Conservation (phyloP, 2,888 invertebrate genomes). For the Drosophila seclusa region DNA sequence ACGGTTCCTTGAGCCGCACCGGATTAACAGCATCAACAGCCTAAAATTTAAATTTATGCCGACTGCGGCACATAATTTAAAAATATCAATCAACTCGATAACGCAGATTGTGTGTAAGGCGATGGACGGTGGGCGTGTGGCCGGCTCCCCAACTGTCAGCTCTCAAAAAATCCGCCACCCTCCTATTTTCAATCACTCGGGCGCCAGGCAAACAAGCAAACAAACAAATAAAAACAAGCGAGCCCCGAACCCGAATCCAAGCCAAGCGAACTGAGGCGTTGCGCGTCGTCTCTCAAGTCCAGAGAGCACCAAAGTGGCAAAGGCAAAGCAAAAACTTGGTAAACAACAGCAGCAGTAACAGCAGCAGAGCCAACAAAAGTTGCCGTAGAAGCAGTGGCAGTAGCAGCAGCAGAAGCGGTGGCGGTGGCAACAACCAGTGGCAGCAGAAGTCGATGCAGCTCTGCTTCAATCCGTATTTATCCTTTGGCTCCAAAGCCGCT, state of each 20-base stretch:
- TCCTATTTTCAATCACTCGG: not conserved
- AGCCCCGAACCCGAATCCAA: conserved; percentile 40
- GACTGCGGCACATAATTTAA: conserved; percentile 80
- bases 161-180: not conserved
- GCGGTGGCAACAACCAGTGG: conserved; percentile 20
- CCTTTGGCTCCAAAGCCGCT: conserved; percentile 60
- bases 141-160: not conserved
- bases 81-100: conserved; percentile 80
- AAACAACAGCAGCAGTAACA: conserved; percentile 62
- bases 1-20: conserved; percentile 58
- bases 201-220: conserved; percentile 28
- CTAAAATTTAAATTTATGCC: conserved; percentile 75
- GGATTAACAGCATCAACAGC: conserved; percentile 74
- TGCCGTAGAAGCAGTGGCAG: conserved; percentile 36
- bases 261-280: conserved; percentile 39
- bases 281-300: conserved; percentile 34
- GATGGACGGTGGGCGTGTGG: conserved; percentile 7
- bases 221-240: conserved; percentile 64
- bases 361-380: conserved; percentile 63
- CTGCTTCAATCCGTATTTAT: conserved; percentile 79
- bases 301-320: conserved; percentile 66
- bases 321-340: conserved; percentile 70
- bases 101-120: conserved; percentile 61
- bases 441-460: conserved; percentile 69
- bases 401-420: conserved; percentile 10